Conservation (phyloP, 2,888 invertebrate genomes). For the Macropis europaea region DNA sequence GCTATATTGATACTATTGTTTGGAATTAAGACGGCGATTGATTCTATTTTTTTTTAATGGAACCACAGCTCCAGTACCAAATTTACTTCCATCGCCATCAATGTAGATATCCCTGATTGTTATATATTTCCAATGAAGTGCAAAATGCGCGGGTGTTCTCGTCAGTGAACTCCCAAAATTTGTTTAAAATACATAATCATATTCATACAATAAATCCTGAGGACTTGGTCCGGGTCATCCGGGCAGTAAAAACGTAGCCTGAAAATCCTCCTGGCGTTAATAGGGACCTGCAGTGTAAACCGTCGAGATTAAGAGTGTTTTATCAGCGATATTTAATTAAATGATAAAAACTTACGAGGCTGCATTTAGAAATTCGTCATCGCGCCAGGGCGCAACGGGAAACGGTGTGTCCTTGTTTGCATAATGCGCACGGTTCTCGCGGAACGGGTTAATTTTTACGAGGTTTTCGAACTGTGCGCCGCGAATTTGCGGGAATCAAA, state of each 20-base stretch:
- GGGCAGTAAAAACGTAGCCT: not conserved
- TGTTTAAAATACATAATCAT: too few species aligned
- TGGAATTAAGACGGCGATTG: too few species aligned
- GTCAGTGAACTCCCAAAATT: too few species aligned
- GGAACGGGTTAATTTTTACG: too few species aligned
- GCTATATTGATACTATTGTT: too few species aligned
- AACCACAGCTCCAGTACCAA: too few species aligned
- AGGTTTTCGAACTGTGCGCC: not conserved
- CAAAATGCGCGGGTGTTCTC: too few species aligned
- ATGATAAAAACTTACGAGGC: constrained; percentile 61
- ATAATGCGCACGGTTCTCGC: constrained; percentile 29
- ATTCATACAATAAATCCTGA: too few species aligned
- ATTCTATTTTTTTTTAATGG: too few species aligned
- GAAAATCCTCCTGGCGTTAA: constrained; percentile 6
- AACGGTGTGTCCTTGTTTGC: constrained; percentile 39
- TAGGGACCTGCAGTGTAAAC: constrained; percentile 1
- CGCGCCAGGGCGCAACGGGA: constrained; percentile 15
- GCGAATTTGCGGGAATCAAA: constrained; percentile 8
- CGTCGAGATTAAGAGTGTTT: constrained; percentile 69
- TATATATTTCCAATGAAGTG: too few species aligned
- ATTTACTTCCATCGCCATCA: too few species aligned
- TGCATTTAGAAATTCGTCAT: constrained; percentile 64
- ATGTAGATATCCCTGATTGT: too few species aligned
- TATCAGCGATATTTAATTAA: constrained; percentile 74
- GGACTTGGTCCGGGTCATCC: not conserved